Evolutionary conservation across 2,888 invertebrate species (phyloP).

Genomic region (Trimorus sp.): DNA sequence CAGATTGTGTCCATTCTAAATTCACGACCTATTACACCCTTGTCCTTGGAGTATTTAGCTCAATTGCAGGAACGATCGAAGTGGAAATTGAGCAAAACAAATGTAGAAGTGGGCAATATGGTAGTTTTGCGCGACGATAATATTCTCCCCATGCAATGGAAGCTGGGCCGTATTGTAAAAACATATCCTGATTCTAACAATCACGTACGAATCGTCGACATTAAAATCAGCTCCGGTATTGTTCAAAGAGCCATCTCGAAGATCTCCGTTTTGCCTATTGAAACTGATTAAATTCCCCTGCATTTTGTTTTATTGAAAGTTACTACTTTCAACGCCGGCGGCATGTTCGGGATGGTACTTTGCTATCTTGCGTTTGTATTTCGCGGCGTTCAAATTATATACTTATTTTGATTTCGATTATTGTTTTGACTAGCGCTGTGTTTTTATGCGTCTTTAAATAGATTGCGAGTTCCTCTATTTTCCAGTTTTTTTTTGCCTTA

Average conservation of each 20-base stretch:
- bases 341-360: conserved; percentile 7
- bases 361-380: background rate
- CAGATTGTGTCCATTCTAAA: conserved; percentile 60
- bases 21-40: background rate
- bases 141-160: background rate
- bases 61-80: conserved; percentile 15
- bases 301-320: conserved; percentile 7
- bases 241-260: background rate
- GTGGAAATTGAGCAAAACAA: conserved; percentile 8
- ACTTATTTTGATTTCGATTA: background rate
- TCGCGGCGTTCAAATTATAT: background rate
- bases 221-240: background rate
- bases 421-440: background rate
- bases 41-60: background rate
- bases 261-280: conserved; percentile 11
- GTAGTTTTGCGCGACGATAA: background rate
- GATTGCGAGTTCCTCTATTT: no score
- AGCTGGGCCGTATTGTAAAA: background rate
- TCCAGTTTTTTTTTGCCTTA: no score
- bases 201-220: background rate
- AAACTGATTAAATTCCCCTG: background rate
- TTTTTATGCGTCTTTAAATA: no score
- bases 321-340: conserved; percentile 16
- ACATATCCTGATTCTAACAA: background rate
- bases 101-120: background rate